Percentiles rank a stretch among this genome's conserved stretches.
Evolutionary conservation across 2,888 invertebrate species (phyloP).

Genomic region (Tromatobia lineatoria): DNA sequence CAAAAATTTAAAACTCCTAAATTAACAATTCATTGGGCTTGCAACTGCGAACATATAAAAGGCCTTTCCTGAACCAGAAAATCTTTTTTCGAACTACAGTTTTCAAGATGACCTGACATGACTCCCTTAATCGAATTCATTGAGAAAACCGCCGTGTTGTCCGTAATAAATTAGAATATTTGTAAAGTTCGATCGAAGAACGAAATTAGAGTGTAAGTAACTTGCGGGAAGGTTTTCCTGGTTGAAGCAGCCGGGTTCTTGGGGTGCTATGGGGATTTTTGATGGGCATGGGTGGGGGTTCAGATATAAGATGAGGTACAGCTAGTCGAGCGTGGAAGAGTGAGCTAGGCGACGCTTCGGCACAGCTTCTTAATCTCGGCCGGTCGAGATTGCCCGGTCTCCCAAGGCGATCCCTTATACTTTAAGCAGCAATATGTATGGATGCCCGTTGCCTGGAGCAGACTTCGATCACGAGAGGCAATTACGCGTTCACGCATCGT

Average conservation of each 20-base stretch:
- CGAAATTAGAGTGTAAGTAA: conserved; percentile 55
- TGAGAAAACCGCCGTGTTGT: conserved; percentile 43
- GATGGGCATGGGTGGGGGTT: conserved; percentile 32
- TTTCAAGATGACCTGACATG: no score
- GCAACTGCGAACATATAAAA: no score
- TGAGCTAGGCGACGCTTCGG: conserved; percentile 45
- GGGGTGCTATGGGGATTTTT: conserved; percentile 47
- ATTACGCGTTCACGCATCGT: conserved; percentile 61
- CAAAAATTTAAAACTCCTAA: no score
- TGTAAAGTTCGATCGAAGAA: conserved; percentile 41
- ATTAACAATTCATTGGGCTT: no score
- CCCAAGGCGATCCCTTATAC: conserved; percentile 68
- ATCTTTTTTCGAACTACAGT: no score
- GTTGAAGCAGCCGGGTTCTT: conserved; percentile 15
- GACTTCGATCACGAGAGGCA: conserved; percentile 60
- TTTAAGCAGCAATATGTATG: conserved; percentile 84
- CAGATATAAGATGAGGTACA: conserved; percentile 45
- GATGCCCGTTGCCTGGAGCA: conserved; percentile 55
- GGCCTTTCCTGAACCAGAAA: no score
- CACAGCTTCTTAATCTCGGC: conserved; percentile 68
- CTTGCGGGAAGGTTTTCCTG: conserved; percentile 12
- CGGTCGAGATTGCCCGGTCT: conserved; percentile 63
- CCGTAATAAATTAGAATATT: conserved; percentile 42
- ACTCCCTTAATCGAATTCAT: conserved; percentile 3
- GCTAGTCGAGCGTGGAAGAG: conserved; percentile 60